Evolutionary conservation across 2,113 vertebrate species (phyloP).

Genomic region (Lagopus muta): DNA sequence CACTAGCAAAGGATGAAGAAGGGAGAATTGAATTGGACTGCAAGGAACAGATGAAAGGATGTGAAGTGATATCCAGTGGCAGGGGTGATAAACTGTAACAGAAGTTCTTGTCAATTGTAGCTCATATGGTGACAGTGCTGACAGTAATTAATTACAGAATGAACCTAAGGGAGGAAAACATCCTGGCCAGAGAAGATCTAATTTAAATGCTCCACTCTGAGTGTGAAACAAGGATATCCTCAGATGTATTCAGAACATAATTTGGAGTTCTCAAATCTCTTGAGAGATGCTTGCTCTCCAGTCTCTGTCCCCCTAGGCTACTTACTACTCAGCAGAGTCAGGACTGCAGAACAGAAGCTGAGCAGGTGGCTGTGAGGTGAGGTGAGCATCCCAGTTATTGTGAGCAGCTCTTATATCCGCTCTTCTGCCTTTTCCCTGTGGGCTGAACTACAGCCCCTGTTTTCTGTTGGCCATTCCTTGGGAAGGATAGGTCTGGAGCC

Average conservation of each 20-base stretch:
- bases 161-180: not conserved
- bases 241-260: not conserved
- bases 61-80: not conserved
- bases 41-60: not conserved
- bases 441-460: not conserved
- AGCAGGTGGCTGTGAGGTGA: not conserved
- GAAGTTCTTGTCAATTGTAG: not conserved
- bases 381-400: not conserved
- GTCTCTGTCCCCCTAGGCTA: not conserved
- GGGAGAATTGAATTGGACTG: not conserved
- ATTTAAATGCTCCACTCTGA: not conserved
- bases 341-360: rapidly evolving
- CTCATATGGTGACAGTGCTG: not conserved
- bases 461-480: not conserved
- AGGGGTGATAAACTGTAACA: not conserved
- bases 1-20: not conserved
- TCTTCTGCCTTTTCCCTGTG: not conserved
- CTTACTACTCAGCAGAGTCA: not conserved
- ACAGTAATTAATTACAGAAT: not conserved
- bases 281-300: not conserved
- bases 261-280: not conserved
- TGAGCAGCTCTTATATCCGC: not conserved
- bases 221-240: not conserved
- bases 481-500: not conserved
- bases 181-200: not conserved